Base-by-base conservation (phyloP, 2,888 invertebrate species). In the Plusia festucae region DNA sequence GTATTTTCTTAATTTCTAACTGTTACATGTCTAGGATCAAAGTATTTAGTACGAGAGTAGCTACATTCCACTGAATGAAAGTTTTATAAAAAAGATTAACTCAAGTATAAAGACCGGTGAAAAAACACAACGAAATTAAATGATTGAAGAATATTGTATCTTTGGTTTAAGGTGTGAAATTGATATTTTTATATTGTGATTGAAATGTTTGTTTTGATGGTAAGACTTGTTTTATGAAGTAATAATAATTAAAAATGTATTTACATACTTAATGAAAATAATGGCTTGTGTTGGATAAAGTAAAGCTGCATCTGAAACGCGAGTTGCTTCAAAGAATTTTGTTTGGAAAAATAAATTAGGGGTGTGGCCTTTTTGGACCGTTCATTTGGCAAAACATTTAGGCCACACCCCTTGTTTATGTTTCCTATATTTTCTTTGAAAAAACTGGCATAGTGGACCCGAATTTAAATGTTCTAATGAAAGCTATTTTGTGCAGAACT, bases 171-270 rank as follows among this genome's bases (percentile, higher is more conserved):
- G n/a, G 49, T 64, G 70, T 72, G 32, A 52, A 75, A 55, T 54
- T 70, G 4, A 61, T 70, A 76, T 70, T 63, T 75, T 72, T 68
- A 49, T 57, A 60, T 24, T 27, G 53, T 62, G 58, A 73, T 61
- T 61, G 58, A 49, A 62, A 49, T 73, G 27, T 55, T 40, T 52
- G 46, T 18, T 46, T 20, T 55, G 15, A 32, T 20, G 20, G n/a
- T 7, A 16, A 16, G n/a, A 6, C n/a, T 32, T 34, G n/a, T 22
- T 51, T 55, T 3, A 51, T 32, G 32, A 15, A 49, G 4, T 4
- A 20, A 1, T 44, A 16, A 8, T 11, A 52, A 7, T 49, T 8
- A 53, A n/a, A 30, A 16, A 53, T n/a, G n/a, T 56, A 13, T 20
- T 22, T 49, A 20, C 11, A 9, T 13, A n/a, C n/a, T n/a, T n/a